phyloP scores from a whole-genome alignment of 2,113 vertebrate species.

The Turdus rufiventris region DNA sequence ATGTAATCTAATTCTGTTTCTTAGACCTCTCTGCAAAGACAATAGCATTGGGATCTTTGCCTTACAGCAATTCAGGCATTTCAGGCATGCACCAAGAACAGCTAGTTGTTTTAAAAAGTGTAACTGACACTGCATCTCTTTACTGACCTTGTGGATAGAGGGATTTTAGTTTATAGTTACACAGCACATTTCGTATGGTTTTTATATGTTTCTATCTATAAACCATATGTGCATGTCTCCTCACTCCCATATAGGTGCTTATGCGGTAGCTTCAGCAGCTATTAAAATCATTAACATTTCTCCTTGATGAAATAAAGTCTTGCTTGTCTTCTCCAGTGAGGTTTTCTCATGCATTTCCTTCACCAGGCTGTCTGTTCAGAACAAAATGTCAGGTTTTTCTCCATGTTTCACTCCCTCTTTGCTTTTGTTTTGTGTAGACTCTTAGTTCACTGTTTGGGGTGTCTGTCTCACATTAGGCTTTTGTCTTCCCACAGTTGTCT shows the following conservation, averaged over 20 bases:
- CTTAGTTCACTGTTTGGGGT: not conserved
- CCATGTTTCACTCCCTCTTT: not conserved
- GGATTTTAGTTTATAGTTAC: accelerated
- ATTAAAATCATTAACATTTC: not conserved
- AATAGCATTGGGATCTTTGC: not conserved
- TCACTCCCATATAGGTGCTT: not conserved
- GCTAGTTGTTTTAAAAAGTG: not conserved
- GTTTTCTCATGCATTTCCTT: not conserved
- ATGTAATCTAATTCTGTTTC: not conserved
- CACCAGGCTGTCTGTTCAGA: not conserved
- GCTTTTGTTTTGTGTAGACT: not conserved
- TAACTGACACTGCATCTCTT: not conserved
- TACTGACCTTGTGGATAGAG: not conserved
- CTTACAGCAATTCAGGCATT: not conserved
- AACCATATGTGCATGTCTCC: accelerated
- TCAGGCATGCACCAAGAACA: not conserved
- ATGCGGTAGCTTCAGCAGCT: not conserved
- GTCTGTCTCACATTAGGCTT: not conserved
- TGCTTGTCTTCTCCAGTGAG: not conserved
- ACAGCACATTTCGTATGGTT: not conserved
- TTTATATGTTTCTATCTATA: not conserved
- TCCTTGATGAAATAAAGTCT: not conserved
- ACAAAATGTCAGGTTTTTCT: not conserved
- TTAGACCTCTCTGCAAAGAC: not conserved
- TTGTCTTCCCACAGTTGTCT: not conserved